Evolutionary conservation across 2,888 invertebrate species (phyloP), one percentile per base, ranked within the genome.

Genomic region (Erebia ligea): DNA sequence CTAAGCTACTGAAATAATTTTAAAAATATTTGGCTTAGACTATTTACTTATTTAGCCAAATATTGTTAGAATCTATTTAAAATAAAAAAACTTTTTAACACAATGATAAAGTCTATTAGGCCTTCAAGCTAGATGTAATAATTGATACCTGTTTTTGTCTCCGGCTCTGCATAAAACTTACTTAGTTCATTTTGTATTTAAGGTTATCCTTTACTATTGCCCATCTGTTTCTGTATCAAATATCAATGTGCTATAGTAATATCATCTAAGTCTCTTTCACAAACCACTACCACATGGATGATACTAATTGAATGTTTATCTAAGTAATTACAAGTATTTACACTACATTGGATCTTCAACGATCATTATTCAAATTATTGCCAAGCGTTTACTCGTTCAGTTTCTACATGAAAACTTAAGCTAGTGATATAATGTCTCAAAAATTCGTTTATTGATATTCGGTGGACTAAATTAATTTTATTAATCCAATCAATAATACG

Each of bases 381-480:
- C 92, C 91, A 92, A 91, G 91, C 92, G 84, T 90, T 90, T 82
- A 84, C 85, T 86, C 82, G 83, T 81, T 86, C 81, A 76, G 75
- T 82, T 84, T 82, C 81, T 85, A 86, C 81, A 76, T 80, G 78
- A 81, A 82, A 77, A 79, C 87, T 87, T 90, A 92, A 58, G 75
- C 90, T 93, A 92, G 84, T 92, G 92, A 92, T 93, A 92, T 89
- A 34, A 83, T 84, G 80, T 86, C 82, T 88, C 89, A 88, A 86
- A 92, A 91, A 92, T 92, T 92, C 91, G 90, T 89, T 86, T 86
- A 90, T 88, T 88, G 91, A 92, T 91, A 92, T 88, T 85, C 82
- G 87, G 90, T 86, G 89, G 90, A 89, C 82, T 72, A 91, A 88
- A 90, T 85, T 87, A 87, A 90, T 87, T 83, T 79, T 81, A 85